Base-by-base conservation (phyloP, 2,888 invertebrate species). In the Cheilosia impressa region DNA sequence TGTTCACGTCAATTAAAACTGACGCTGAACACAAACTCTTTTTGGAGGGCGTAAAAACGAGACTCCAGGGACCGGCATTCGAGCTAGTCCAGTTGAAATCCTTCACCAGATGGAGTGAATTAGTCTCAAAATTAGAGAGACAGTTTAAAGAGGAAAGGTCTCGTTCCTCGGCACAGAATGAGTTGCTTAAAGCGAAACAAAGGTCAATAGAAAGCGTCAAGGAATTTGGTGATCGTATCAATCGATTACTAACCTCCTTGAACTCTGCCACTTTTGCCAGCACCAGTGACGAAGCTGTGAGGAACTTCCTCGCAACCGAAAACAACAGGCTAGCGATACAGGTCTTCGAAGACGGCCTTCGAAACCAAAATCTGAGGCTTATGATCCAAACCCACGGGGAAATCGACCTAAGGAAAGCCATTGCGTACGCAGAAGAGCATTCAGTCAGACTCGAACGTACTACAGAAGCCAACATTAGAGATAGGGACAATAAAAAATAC, bases 101-200 rank as follows among this genome's bases (percentile, higher is more conserved):
- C 1, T 17, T 63, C 1, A 27, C 24, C 1, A 47, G 4, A 27
- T 63, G 24, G 66, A 34, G 10, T 27, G 55, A 68, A 4, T 34
- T 71, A 15, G 68, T 68, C 10, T 13, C 41, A 15, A 55, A 43
- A 53, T 7, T 57, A 34, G 69, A 69, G 22, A 22, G 10, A 22
- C 55, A 69, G 6, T 69, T 34, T 45, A 38, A 38, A 17, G 72
- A 72, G 7, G 22, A 53, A 27, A 41, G n/a, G 31, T 72, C 62
- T 13, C 53, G 52, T 17, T 45, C 52, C 15, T 27, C 53, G 6
- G 62, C 43, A 13, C 53, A 53, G 6, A 62, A 62, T 15, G 43
- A 55, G 50, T 41, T 53, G 15, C 13, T 34, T 9, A 13, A 31
- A 17, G 62, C 62, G 2, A 62, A 17, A n/a, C 63, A 73, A 17